Base-by-base conservation (phyloP, 2,888 invertebrate species). In the Cephalotes varians region DNA sequence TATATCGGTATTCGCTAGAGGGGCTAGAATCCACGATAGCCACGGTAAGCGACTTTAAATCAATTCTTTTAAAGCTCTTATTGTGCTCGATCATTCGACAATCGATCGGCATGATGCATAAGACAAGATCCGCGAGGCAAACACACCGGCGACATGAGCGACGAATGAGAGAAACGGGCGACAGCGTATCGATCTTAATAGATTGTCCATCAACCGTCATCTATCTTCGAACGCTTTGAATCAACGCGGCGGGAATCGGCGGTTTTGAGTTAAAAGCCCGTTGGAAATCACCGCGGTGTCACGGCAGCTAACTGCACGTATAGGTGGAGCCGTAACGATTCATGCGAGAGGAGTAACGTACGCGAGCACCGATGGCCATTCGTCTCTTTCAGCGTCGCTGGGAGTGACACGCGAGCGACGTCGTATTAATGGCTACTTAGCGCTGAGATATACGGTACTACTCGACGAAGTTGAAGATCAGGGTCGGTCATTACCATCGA, bases 161-260 rank as follows among this genome's bases (percentile, higher is more conserved):
- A 87, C 84, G 80, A 73, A 58, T 31, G 37, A 37, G 34, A 28
- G 74, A 56, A 71, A 65, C 56, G 40, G 31, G 37, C 31, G 77
- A 79, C 77, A 71, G 60, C 64, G 49, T 87, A 91, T 93, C 93
- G 91, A 91, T 93, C 93, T 92, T 87, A 92, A 93, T 93, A 81
- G 89, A 90, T 90, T 88, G 80, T 85, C 91, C 91, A 90, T 93
- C 90, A 91, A 84, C 83, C 85, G 84, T 80, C 86, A 92, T 92
- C 91, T 87, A 88, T 92, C 92, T 91, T 91, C 87, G 71, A 7
- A 15, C 44, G 58, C 28, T 82, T 28, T 62, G 84, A 89, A 86
- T 89, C 85, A 87, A 90, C 91, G 86, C 86, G 87, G 85, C 81
- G 85, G 82, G 69, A 51, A 65, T 65, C 79, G 81, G 67, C 83